Base-by-base conservation (phyloP, 1,140 invertebrate species). In the Ditylenchus dipsaci region DNA sequence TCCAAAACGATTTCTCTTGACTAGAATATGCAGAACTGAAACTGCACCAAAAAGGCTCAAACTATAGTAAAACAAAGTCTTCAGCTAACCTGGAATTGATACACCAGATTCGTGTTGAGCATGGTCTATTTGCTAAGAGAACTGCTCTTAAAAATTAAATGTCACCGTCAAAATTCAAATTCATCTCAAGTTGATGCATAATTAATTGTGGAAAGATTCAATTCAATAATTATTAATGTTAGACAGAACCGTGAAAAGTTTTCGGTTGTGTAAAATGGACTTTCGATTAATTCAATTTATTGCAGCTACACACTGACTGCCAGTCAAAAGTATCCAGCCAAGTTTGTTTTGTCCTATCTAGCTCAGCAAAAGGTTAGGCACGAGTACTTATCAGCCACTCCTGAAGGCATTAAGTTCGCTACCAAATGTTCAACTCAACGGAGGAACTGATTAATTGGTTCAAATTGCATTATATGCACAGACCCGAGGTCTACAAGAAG, bases 321-420 rank as follows among this genome's bases (percentile, higher is more conserved):
- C 7, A 75, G 78, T n/a, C 73, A 75, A 83, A 90, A 90, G 80
- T 91, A 90, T 81, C 94, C 96, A 0, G 95, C 95, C 11, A 93
- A 95, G 81, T 98, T 98, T 81, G 80, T 97, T 45, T 84, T 99
- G 0, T 93, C 92, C 0, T 98, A 97, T 84, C 23, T 97, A 70
- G 94, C 93, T 0, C 86, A 91, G 30, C 87, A 87, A 56, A 89
- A 90, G 76, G 88, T 89, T 66, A 88, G 89, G 5, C 92, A 97
- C 84, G 95, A 98, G 84, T 96, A 90, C 80, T 87, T 97, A 0
- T 90, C 91, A 0, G 89, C 97, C 0, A 90, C 89, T 8, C 90
- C 92, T 0, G 91, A 97, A 69, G 96, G 95, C 17, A 92, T 94
- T 79, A 88, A 90, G 59, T 98, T 94, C 86, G 95, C 33, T 88